Evolutionary conservation across 2,888 invertebrate genomes (phyloP).

Genomic region (Clivina fossor): DNA sequence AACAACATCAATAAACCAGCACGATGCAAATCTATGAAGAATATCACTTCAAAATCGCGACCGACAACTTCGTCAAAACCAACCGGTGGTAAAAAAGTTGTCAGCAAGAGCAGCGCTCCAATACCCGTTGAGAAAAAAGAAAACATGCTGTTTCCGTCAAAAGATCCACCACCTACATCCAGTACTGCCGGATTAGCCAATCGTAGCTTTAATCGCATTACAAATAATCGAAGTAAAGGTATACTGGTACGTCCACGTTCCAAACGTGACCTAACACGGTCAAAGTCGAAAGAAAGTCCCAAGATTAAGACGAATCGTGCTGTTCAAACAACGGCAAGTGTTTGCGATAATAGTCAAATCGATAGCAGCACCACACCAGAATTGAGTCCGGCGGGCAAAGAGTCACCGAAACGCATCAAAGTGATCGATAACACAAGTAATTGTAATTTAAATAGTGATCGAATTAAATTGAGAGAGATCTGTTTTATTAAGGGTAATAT

Average conservation of each 20-base stretch:
- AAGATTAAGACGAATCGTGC: constrained; percentile 8
- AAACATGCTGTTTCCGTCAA: constrained; percentile 14
- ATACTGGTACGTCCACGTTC: constrained; percentile 9
- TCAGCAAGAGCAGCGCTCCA: not conserved
- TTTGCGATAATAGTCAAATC: not conserved
- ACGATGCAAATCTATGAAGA: constrained; percentile 22
- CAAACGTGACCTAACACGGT: constrained; percentile 13
- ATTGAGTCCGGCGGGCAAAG: constrained; percentile 10
- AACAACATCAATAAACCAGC: constrained; percentile 19
- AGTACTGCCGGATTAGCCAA: constrained; percentile 4
- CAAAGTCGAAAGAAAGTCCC: constrained; percentile 1
- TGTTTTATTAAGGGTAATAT: constrained; percentile 49
- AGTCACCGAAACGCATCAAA: constrained; percentile 28
- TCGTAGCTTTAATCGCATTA: constrained; percentile 12
- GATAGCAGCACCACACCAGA: too few species aligned
- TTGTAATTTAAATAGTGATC: constrained; percentile 10
- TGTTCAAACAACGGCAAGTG: constrained; percentile 17
- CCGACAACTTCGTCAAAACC: constrained; percentile 13
- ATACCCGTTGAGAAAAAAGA: constrained; percentile 24
- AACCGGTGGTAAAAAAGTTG: constrained; percentile 5
- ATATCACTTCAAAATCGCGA: constrained; percentile 9
- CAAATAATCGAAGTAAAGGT: constrained; percentile 21
- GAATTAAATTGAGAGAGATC: constrained; percentile 49
- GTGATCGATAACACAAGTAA: too few species aligned
- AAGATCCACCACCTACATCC: constrained; percentile 6